Conservation (phyloP, 2,888 invertebrate species). For the Cylindroiulus punctatus region DNA sequence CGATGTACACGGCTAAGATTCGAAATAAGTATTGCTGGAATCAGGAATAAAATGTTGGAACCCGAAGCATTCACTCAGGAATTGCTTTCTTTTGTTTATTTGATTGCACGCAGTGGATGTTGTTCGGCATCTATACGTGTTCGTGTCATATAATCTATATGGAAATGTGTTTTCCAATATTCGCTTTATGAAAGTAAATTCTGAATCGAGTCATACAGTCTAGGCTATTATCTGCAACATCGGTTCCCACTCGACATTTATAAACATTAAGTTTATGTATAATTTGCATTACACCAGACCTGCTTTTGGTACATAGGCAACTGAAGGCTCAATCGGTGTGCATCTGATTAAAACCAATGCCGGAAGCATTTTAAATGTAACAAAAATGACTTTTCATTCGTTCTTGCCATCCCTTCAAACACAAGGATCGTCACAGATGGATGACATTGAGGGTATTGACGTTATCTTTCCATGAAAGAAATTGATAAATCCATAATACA, state of each 20-base stretch:
- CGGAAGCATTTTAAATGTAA: too few relatives aligned
- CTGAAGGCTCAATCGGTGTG: not conserved
- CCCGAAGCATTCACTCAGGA: not conserved
- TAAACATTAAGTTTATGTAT: not conserved
- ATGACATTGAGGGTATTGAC: too few relatives aligned
- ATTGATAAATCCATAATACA: not conserved
- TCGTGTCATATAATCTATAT: slow-evolving; percentile 37
- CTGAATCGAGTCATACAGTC: slow-evolving; percentile 12
- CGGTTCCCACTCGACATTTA: not conserved
- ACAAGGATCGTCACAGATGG: too few relatives aligned
- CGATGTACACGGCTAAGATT: not conserved
- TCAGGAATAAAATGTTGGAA: not conserved
- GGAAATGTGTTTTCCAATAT: slow-evolving; percentile 45
- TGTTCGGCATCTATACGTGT: not conserved
- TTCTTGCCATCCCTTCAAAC: too few relatives aligned
- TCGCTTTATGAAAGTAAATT: slow-evolving; percentile 35
- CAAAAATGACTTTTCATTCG: too few relatives aligned
- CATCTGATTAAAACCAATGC: not conserved
- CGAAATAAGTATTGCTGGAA: not conserved
- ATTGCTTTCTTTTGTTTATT: slow-evolving; percentile 47
- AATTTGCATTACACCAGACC: not conserved
- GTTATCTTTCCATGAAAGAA: not conserved
- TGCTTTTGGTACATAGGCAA: not conserved
- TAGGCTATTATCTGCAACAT: slow-evolving; percentile 15
- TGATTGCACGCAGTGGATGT: not conserved